Evolutionary conservation across 2,797 vertebrate species (phyloP).

Genomic region (Ambastaia sidthimunki): DNA sequence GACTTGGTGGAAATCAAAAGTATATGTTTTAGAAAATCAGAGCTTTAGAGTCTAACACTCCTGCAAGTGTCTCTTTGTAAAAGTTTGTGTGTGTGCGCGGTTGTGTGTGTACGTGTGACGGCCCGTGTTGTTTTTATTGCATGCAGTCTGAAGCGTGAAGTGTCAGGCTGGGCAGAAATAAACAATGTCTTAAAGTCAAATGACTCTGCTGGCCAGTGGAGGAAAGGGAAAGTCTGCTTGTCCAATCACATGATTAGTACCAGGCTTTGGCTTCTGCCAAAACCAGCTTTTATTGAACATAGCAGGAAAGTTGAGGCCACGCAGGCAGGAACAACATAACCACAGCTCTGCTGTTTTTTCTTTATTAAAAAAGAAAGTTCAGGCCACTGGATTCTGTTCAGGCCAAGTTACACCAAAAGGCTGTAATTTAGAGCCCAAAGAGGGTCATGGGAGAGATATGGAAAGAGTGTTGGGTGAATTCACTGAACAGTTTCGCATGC

Average conservation of each 20-base stretch:
- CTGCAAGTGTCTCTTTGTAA: no score
- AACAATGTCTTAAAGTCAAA: slow-evolving; percentile 72
- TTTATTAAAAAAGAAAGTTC: slow-evolving; percentile 35
- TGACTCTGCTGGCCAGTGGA: slow-evolving; percentile 51
- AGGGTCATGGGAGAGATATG: slow-evolving; percentile 15
- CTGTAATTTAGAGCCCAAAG: slow-evolving; percentile 37
- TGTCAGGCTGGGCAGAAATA: slow-evolving; percentile 65
- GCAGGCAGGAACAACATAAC: slow-evolving; percentile 36
- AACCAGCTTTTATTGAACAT: slow-evolving; percentile 70
- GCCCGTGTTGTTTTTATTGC: slow-evolving; percentile 66
- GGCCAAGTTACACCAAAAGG: slow-evolving; percentile 43
- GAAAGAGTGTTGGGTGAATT: background rate
- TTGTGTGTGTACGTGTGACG: slow-evolving; percentile 19
- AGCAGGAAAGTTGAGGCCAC: slow-evolving; percentile 44
- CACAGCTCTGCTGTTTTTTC: background rate
- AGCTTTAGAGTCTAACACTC: slow-evolving; percentile 46
- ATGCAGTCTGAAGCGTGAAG: slow-evolving; percentile 68
- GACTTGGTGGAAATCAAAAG: slow-evolving; percentile 60
- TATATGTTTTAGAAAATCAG: slow-evolving; percentile 50
- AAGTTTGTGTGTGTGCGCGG: no score
- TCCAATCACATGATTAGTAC: slow-evolving; percentile 72
- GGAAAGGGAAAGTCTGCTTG: slow-evolving; percentile 58
- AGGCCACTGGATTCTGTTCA: slow-evolving; percentile 5
- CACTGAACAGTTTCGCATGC: background rate
- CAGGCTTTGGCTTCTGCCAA: slow-evolving; percentile 64